phyloP scores from a whole-genome alignment of 1,140 invertebrate species.

The Aradophagus sp. region DNA sequence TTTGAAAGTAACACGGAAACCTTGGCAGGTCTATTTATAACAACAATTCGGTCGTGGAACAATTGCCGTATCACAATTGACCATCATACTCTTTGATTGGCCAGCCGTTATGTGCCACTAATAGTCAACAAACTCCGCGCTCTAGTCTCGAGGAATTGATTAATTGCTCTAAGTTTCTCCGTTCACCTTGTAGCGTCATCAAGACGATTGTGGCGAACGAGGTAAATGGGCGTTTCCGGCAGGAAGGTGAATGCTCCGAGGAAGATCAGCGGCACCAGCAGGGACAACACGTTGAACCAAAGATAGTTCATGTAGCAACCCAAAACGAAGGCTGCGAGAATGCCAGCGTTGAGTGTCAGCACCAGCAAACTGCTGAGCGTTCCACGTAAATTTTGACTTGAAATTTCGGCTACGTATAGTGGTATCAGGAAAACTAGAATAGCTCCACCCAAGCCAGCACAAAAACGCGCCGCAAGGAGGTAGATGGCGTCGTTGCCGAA shows the following conservation, averaged over 20 bases:
- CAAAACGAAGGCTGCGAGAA: slow-evolving; percentile 76
- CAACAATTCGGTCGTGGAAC: slow-evolving; percentile 13
- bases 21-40: slow-evolving; percentile 22
- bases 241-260: slow-evolving; percentile 73
- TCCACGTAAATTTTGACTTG: slow-evolving; percentile 76
- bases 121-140: slow-evolving; percentile 46
- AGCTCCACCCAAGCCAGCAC: slow-evolving; percentile 74
- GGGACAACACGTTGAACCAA: slow-evolving; percentile 68
- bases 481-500: slow-evolving; percentile 60
- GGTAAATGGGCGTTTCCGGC: slow-evolving; percentile 78
- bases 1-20: slow-evolving; percentile 13
- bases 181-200: slow-evolving; percentile 66
- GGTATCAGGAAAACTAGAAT: slow-evolving; percentile 74
- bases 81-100: slow-evolving; percentile 40
- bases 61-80: slow-evolving; percentile 31
- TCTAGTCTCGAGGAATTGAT: slow-evolving; percentile 26
- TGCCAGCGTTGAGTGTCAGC: slow-evolving; percentile 77
- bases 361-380: slow-evolving; percentile 74
- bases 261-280: slow-evolving; percentile 72
- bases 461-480: slow-evolving; percentile 65
- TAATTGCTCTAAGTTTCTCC: slow-evolving; percentile 30
- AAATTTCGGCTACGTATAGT: slow-evolving; percentile 78
- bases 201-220: slow-evolving; percentile 64
- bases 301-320: slow-evolving; percentile 76
- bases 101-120: slow-evolving; percentile 1